Evolutionary conservation across 2,113 vertebrate species (phyloP).

Genomic region (Hippocampus zosterae): DNA sequence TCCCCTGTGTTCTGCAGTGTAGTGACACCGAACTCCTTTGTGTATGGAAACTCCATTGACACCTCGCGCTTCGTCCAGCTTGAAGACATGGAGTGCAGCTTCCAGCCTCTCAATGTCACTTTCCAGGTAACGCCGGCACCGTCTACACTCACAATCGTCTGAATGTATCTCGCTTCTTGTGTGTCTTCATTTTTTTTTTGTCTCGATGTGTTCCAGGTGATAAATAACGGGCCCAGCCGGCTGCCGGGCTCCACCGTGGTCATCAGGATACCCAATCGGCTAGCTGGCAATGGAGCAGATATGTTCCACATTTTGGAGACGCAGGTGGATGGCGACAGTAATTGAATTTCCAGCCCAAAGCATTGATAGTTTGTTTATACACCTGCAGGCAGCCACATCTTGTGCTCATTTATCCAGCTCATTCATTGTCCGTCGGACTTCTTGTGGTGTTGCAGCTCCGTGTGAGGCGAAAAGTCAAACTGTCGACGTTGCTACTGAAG

Average conservation of each 20-base stretch:
- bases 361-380: slow-evolving; percentile 46
- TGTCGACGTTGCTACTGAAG: slow-evolving; percentile 53
- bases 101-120: slow-evolving; percentile 91
- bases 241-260: slow-evolving; percentile 85
- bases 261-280: slow-evolving; percentile 87
- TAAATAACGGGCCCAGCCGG: slow-evolving; percentile 95
- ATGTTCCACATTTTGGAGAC: slow-evolving; percentile 88
- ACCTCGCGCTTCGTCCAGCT: slow-evolving; percentile 80
- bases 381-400: slow-evolving; percentile 27
- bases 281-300: slow-evolving; percentile 82
- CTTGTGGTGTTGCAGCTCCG: slow-evolving; percentile 9
- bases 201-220: slow-evolving; percentile 73
- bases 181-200: slow-evolving; percentile 13
- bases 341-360: slow-evolving; percentile 10
- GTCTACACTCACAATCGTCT: neutral
- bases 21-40: slow-evolving; percentile 85
- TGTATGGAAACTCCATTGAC: slow-evolving; percentile 89
- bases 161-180: slow-evolving; percentile 9
- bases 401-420: slow-evolving; percentile 21
- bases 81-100: slow-evolving; percentile 85
- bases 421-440: neutral
- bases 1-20: slow-evolving; percentile 70
- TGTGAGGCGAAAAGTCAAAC: slow-evolving; percentile 25
- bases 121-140: slow-evolving; percentile 79
- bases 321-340: slow-evolving; percentile 76